Conservation (phyloP, 2,797 vertebrate genomes). For the Cheirogaleus major region DNA sequence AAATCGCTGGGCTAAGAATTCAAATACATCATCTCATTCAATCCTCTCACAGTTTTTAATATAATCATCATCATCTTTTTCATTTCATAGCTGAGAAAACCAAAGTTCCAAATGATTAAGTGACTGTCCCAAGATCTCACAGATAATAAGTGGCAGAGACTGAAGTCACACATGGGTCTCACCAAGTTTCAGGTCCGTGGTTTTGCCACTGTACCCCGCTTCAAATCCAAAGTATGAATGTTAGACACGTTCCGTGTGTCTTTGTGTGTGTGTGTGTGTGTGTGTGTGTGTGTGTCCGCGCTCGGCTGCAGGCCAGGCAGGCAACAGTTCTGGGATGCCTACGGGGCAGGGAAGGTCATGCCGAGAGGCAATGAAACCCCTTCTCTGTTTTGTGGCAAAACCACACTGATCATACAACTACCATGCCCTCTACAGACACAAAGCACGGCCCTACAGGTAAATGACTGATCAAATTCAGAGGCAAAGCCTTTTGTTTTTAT, state of each 20-base stretch:
- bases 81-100: constrained; percentile 23
- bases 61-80: constrained; percentile 7
- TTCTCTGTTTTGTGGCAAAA: not conserved
- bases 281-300: not conserved
- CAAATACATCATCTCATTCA: constrained; percentile 14
- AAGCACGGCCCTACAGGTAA: not conserved
- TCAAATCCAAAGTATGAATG: constrained; percentile 16
- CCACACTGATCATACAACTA: not conserved
- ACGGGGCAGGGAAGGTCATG: not conserved
- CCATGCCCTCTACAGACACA: not conserved
- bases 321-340: not conserved
- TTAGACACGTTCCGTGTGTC: not conserved
- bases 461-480: not conserved
- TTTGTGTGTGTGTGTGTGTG: not conserved
- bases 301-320: not conserved
- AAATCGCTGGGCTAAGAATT: constrained; percentile 32
- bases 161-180: not conserved
- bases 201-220: not conserved
- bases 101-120: constrained; percentile 14
- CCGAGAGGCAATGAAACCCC: not conserved
- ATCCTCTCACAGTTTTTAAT: not conserved
- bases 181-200: not conserved
- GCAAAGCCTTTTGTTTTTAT: not conserved
- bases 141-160: not conserved
- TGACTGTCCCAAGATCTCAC: not conserved